Evolutionary conservation across 2,113 vertebrate species (phyloP), one percentile per base, ranked within the genome.

Genomic region (Ariopsis seemanni): DNA sequence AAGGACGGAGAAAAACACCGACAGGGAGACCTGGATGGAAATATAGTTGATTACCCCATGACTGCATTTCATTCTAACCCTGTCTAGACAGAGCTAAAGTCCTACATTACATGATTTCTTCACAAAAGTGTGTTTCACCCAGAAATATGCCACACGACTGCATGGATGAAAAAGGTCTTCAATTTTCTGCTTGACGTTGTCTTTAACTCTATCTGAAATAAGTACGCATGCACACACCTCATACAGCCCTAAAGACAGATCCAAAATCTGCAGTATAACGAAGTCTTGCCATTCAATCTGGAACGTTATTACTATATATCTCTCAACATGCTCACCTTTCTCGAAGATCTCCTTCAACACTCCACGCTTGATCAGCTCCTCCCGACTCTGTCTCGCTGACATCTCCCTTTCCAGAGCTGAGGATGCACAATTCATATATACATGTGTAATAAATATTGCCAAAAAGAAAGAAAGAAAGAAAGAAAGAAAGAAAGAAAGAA

Each of bases 271-370:
- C 1, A 67, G 0, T 27, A 27, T 14, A 25, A 67, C 65, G 22
- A 25, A 65, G 63, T 65, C 8, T 65, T n/a, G 8, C 22, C 4
- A 2, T 30, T 30, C 65, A 6, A 27, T 34, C 27, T 12, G 63
- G 25, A n/a, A 12, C 10, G 0, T n/a, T 10, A 48, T 42, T 42
- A 4, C 42, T 4, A 42, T 42, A 42, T 42, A 42, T 42, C 42
- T 42, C 42, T 42, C 42, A 42, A 42, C 42, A 42, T 42, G 84
- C 96, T 96, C 94, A 99, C 98, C 98, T 98, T 98, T 99, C 91
- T 99, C 97, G 92, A 98, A 99, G 91, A 99, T 98, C 94, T 99
- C 98, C 94, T 99, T 99, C 92, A 99, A 93, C 87, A 99, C 97
- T 53, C 98, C 98, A 92, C 98, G 94, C 92, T 99, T 99, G 93